phyloP scores from a whole-genome alignment of 2,888 invertebrate genomes.

The Neoscelio sp. region DNA sequence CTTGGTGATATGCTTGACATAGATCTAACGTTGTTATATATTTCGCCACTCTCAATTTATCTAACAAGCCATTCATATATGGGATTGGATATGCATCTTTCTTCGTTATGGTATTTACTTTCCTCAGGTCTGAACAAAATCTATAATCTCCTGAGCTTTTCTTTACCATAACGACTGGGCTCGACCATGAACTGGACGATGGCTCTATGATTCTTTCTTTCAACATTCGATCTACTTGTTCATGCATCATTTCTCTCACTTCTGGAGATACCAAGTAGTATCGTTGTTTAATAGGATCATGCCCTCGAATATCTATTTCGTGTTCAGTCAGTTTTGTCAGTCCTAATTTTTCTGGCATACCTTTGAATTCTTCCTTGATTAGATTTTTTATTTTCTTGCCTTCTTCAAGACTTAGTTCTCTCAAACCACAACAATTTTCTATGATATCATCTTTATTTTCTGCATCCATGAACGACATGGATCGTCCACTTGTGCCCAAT shows the following conservation, averaged over 20 bases:
- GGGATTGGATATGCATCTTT: no score
- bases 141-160: conserved; percentile 71
- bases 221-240: conserved; percentile 75
- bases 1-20: neutral
- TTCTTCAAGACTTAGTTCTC: no score
- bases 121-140: conserved; percentile 72
- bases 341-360: no score
- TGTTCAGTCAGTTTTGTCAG: conserved; percentile 18
- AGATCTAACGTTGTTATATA: conserved; percentile 64
- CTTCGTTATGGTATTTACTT: conserved; percentile 70
- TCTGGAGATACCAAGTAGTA: conserved; percentile 34
- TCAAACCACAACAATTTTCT: no score
- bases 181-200: conserved; percentile 68
- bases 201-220: conserved; percentile 69
- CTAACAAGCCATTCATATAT: no score
- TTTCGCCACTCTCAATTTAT: conserved; percentile 11
- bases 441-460: no score
- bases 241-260: conserved; percentile 21
- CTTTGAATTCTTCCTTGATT: no score
- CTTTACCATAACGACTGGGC: conserved; percentile 71
- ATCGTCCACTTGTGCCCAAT: neutral
- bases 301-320: conserved; percentile 25
- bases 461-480: no score
- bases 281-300: conserved; percentile 36
- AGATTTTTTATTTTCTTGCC: no score